Evolutionary conservation across 2,888 invertebrate genomes (phyloP), one percentile per base, ranked within the genome.

Genomic region (Coleophora deauratella): DNA sequence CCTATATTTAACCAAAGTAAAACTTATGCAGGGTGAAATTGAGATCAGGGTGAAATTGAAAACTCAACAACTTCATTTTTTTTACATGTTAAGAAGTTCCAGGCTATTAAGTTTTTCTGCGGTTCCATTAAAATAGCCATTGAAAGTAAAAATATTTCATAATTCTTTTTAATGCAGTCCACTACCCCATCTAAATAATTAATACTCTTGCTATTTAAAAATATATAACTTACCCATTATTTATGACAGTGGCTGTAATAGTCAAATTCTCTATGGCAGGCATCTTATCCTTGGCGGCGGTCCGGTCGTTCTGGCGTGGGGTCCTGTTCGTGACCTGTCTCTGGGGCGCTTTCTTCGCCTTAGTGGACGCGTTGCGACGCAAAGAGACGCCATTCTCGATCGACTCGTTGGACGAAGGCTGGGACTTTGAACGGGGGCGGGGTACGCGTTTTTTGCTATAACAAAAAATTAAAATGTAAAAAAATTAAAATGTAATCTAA

Each of bases 371-470:
- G 12, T 37, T 37, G 31, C 31, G 31, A n/a, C 37, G 45, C n/a
- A 56, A 56, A 0, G 66, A 53, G 0, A 72, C 71, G 40, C 62
- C 21, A 21, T 21, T 70, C 40, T 78, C 76, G 0, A 66, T 49
- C 0, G 78, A 74, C 3, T 79, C 80, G 52, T 66, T 72, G 0
- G 72, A 73, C 0, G 72, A 55, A 0, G 84, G 82, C 49, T 84
- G 82, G 0, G 84, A 85, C 13, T 76, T 73, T 3, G 84, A 84
- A 0, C 84, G 72, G 0, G 79, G 81, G 0, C 79, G 66, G 0
- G 68, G 67, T 0, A 47, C 57, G 32, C 68, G 65, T 38, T 65
- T 66, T 31, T 68, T 69, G 38, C 65, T 66, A 54, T 10, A 45
- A 45, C 10, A 33, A 36, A 33, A 13, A 11, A 13, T 21, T 21